Evolutionary conservation across 2,888 invertebrate species (phyloP), one percentile per base, ranked within the genome.

Genomic region (Atethmia centrago): DNA sequence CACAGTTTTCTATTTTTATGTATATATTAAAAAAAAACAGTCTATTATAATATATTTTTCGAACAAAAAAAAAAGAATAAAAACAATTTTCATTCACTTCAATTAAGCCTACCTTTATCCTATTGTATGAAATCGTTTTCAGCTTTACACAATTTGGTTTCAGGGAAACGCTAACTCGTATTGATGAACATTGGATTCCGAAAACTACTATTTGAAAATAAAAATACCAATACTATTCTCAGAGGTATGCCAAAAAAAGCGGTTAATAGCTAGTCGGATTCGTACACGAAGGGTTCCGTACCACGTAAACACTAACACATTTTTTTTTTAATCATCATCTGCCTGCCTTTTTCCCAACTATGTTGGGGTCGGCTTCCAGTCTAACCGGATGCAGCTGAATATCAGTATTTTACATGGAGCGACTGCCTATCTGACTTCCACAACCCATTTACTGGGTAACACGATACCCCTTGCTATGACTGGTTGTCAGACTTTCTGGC

Each of bases 121-220:
- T 4, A 3, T 58, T 63, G 36, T 21, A 49, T 51, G 3, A 68
- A 74, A 74, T 58, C 14, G 51, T 67, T 63, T 75, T 63, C 36
- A 67, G 55, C 21, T 76, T 74, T 76, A 51, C 62, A 61, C 42
- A n/a, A 63, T 75, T 63, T 62, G 5, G 14, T n/a, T 67, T 55
- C 25, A 56, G 47, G 21, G 21, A 31, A n/a, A 61, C 42, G 42
- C 21, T 36, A 55, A 49, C 9, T 55, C 36, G 10, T 31, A 19
- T 45, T 3, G 16, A 67, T 62, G 45, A 36, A 51, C n/a, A 63
- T 75, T 63, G 67, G 28, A 56, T 67, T 45, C 25, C 25, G 8
- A 67, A 67, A 67, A 67, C 21, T n/a, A 74, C 21, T 49, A 42
- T 51, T 70, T n/a, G 7, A 51, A 70, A 70, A 61, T 28, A 45